A percentile compares a stretch with the other conserved stretches of the same genome.
Evolutionary conservation across 1,140 invertebrate species (phyloP).

Genomic region (Solenopsis fugax): DNA sequence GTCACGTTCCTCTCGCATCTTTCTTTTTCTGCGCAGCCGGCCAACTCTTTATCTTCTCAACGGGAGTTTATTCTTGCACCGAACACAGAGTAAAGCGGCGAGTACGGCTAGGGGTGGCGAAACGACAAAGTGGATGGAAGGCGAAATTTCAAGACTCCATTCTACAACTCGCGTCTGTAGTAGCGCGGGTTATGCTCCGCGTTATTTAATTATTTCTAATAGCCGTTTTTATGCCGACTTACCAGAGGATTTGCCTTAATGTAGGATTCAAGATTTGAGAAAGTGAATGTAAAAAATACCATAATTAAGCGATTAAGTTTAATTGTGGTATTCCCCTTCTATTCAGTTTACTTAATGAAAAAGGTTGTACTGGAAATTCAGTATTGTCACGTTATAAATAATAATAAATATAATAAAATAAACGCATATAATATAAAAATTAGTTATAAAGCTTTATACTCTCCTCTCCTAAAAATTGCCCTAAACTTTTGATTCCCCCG

Average conservation of each 20-base stretch:
- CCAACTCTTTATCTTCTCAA: constrained; percentile 33
- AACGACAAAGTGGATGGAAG: constrained; percentile 55
- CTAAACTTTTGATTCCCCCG: too few relatives aligned
- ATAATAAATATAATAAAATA: too few relatives aligned
- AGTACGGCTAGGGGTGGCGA: too few relatives aligned
- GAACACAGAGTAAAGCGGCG: neutral
- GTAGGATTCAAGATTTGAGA: neutral
- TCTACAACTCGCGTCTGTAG: constrained; percentile 62
- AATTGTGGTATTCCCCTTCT: too few relatives aligned
- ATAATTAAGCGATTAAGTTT: neutral
- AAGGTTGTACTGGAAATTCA: neutral
- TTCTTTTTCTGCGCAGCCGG: constrained; percentile 1
- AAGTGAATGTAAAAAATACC: neutral
- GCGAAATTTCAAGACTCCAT: constrained; percentile 75
- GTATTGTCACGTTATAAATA: too few relatives aligned
- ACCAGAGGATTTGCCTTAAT: neutral
- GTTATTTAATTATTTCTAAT: constrained; percentile 22
- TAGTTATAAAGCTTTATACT: too few relatives aligned
- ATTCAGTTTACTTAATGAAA: too few relatives aligned
- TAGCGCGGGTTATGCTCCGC: neutral
- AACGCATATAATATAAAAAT: too few relatives aligned
- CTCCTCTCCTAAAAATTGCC: too few relatives aligned
- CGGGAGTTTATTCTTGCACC: constrained; percentile 10
- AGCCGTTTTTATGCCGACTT: neutral
- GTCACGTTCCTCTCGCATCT: neutral